Evolutionary conservation across 2,113 vertebrate species (phyloP).

Genomic region (Plecotus auritus): DNA sequence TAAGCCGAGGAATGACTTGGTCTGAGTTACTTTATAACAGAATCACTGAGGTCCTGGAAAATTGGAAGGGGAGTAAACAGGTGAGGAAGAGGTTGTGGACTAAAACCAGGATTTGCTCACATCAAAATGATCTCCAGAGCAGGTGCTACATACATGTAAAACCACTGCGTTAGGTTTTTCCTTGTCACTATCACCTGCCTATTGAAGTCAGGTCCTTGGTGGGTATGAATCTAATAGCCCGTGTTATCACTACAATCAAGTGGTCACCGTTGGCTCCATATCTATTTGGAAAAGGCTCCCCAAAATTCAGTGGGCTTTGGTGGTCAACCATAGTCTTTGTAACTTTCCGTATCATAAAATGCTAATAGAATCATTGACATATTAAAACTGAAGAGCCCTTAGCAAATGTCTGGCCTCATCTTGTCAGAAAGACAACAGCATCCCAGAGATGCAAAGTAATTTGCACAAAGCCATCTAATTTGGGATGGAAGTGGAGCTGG

Average conservation of each 20-base stretch:
- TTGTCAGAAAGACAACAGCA: constrained; percentile 7
- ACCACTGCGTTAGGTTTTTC: background rate
- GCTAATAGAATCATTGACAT: background rate
- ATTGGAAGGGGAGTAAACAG: background rate
- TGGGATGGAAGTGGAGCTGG: background rate
- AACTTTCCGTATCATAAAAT: background rate
- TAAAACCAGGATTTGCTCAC: background rate
- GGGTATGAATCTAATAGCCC: background rate
- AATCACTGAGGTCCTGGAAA: background rate
- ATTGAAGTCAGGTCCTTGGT: background rate
- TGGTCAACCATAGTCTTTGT: background rate
- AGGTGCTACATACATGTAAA: background rate
- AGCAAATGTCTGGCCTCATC: background rate
- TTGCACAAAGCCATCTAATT: constrained; percentile 29
- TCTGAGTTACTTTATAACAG: background rate
- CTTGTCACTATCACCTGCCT: background rate
- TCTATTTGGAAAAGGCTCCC: background rate
- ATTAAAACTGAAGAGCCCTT: background rate
- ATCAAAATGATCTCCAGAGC: background rate
- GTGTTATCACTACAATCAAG: background rate
- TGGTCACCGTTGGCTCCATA: background rate
- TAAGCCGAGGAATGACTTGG: background rate
- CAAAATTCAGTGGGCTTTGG: background rate
- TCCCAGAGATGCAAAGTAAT: background rate
- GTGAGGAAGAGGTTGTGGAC: background rate